Base-by-base conservation (phyloP, 2,888 invertebrate species). In the Acleris sparsana region DNA sequence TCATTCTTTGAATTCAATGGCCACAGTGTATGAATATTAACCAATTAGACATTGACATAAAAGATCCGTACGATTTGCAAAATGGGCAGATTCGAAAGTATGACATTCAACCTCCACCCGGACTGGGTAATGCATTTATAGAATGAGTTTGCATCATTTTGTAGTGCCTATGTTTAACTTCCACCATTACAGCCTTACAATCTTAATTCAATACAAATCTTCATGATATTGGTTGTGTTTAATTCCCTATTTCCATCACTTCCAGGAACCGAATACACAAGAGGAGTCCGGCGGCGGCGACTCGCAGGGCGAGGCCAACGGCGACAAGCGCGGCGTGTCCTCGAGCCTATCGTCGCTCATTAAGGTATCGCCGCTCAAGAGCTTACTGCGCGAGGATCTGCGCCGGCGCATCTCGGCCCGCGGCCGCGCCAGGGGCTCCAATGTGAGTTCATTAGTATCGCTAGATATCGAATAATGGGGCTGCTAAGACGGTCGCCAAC, bases 351-450 rank as follows among this genome's bases (percentile, higher is more conserved):
- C 96, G 72, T 96, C 96, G 63, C 86, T 97, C 76, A 97, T 97
- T 80, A 97, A 97, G 93, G 94, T 95, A 73, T 97, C 97, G 62
- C 97, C 97, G 70, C 90, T 97, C 72, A 97, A 97, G 86, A 97
- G 97, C 75, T 89, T 97, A 71, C 92, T 97, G 70, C 94, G 97
- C 59, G 97, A 97, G 83, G 97, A 97, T 87, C 91, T 97, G 75
- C 96, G 97, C 82, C 93, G 97, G 70, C 95, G 97, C 83, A 95
- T 97, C 76, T 95, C 95, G 69, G 95, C 95, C 51, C 93, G 95
- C 76, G 95, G 95, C 60, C 94, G 94, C 76, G 93, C 93, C 73
- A 90, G 94, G 66, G 88, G 84, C 72, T 84, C 86, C 67, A 87
- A 90, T 77, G 92, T 92, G 84, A 75, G 90, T 86, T 70, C 74